phyloP scores from a whole-genome alignment of 2,888 invertebrate genomes.

The Cephus runcator region DNA sequence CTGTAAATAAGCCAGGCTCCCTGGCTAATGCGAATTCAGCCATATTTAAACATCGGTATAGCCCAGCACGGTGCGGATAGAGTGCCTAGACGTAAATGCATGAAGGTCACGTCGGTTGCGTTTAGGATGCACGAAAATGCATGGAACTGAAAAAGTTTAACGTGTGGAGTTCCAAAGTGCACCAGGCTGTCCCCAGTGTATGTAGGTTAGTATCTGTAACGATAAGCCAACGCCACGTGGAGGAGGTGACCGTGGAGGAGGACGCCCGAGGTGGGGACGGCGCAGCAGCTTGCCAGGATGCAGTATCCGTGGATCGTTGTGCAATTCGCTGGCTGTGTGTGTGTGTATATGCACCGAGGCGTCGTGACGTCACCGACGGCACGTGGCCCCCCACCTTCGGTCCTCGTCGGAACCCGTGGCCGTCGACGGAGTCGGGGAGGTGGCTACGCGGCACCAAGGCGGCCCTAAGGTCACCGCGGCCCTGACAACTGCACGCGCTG shows the following conservation, averaged over 20 bases:
- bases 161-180: slow-evolving; percentile 54
- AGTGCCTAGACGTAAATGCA: not conserved
- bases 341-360: slow-evolving; percentile 1
- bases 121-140: not conserved
- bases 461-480: slow-evolving; percentile 71
- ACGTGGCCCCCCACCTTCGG: slow-evolving; percentile 55
- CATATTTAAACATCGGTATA: not conserved
- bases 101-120: not conserved
- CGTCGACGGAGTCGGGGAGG: slow-evolving; percentile 22
- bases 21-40: not conserved
- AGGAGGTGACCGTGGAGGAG: slow-evolving; percentile 14
- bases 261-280: slow-evolving; percentile 19
- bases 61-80: not conserved
- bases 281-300: not conserved
- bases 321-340: slow-evolving; percentile 10
- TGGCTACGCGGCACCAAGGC: slow-evolving; percentile 3
- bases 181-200: slow-evolving; percentile 68
- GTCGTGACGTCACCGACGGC: slow-evolving; percentile 59
- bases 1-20: not conserved
- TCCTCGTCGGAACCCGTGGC: slow-evolving; percentile 34
- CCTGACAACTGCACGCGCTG: slow-evolving; percentile 66
- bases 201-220: not conserved
- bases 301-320: not conserved
- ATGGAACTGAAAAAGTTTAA: not conserved
- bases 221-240: not conserved